Conservation (phyloP, 2,888 invertebrate species). For the Drosophila greeni region DNA sequence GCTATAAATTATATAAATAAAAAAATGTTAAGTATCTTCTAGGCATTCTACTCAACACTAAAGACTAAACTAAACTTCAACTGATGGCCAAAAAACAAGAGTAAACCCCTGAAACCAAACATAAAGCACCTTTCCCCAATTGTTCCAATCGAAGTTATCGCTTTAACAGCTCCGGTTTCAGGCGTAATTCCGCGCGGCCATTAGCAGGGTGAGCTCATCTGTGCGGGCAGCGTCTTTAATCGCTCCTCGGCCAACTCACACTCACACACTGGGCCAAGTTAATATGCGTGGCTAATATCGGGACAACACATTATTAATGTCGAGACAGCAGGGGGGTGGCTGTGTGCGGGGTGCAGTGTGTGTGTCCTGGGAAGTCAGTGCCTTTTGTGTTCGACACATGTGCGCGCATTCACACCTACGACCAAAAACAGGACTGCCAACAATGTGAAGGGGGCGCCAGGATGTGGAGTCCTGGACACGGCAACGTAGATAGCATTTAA, state of each 20-base stretch:
- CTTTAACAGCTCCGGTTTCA: conserved; percentile 1
- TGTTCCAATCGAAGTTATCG: background rate
- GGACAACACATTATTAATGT: conserved; percentile 66
- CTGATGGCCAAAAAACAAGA: background rate
- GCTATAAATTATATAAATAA: too few species aligned
- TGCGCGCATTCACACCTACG: conserved; percentile 72
- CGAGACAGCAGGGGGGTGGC: conserved; percentile 55
- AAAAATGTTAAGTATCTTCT: background rate
- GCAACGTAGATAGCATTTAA: conserved; percentile 62
- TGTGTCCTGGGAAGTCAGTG: conserved; percentile 19
- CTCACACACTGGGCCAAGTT: conserved; percentile 49
- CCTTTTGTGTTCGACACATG: conserved; percentile 69
- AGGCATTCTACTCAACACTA: background rate
- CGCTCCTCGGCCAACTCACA: conserved; percentile 5
- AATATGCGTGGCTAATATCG: conserved; percentile 70
- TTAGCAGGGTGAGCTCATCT: conserved; percentile 27
- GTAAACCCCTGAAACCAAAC: background rate
- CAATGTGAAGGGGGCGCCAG: conserved; percentile 13
- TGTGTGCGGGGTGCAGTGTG: background rate
- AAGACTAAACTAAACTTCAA: background rate
- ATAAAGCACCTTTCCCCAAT: background rate
- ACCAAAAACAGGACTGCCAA: conserved; percentile 54
- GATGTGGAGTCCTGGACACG: conserved; percentile 41
- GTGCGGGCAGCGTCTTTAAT: conserved; percentile 37
- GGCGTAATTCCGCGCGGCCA: conserved; percentile 5